Conservation (phyloP, 2,888 invertebrate species). For the Pseudoips prasinana region DNA sequence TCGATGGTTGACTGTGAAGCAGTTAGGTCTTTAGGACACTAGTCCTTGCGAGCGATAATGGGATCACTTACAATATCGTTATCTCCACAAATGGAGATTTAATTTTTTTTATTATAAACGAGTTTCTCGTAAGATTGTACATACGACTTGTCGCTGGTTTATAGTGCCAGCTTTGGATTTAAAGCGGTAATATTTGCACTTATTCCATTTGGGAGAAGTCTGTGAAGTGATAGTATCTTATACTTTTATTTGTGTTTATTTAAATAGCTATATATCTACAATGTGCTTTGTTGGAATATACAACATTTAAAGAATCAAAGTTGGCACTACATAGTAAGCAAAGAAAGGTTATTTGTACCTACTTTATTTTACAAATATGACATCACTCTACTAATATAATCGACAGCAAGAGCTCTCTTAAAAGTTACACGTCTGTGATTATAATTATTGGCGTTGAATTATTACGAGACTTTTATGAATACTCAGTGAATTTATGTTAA, state of each 20-base stretch:
- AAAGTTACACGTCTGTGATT: constrained; percentile 9
- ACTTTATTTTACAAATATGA: too few relatives aligned
- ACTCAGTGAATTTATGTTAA: constrained; percentile 29
- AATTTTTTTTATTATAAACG: constrained; percentile 42
- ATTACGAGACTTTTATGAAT: constrained; percentile 29
- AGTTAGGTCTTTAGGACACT: constrained; percentile 5
- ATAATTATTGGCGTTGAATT: constrained; percentile 11
- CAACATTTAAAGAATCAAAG: too few relatives aligned
- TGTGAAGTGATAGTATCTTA: too few relatives aligned
- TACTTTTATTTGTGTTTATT: too few relatives aligned
- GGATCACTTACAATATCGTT: constrained; percentile 62
- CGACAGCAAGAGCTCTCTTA: constrained; percentile 29
- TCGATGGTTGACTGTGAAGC: too few relatives aligned
- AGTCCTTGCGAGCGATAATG: constrained; percentile 38
- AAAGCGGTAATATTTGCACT: background rate
- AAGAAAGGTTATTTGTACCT: too few relatives aligned
- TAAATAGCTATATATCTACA: too few relatives aligned
- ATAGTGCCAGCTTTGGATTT: constrained; percentile 26
- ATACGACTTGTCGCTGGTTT: constrained; percentile 33
- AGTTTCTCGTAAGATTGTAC: constrained; percentile 35
- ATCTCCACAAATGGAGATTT: constrained; percentile 75
- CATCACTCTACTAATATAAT: constrained; percentile 1
- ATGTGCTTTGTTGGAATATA: too few relatives aligned
- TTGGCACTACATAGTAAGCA: too few relatives aligned
- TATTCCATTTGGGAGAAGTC: too few relatives aligned